phyloP scores from a whole-genome alignment of 2,797 vertebrate genomes.

The Muraenolepis orangiensis region DNA sequence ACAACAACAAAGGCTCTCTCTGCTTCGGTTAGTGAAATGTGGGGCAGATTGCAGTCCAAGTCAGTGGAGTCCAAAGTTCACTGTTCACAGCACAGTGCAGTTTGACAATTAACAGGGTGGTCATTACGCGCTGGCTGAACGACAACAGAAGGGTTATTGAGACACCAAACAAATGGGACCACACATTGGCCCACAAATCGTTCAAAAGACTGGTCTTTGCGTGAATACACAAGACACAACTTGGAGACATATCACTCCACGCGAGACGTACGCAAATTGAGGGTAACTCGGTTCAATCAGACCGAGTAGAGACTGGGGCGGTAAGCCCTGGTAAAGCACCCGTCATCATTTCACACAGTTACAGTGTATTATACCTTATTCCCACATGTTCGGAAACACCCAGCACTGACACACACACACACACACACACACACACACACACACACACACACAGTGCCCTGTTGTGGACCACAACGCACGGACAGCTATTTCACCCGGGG shows the following conservation, averaged over 20 bases:
- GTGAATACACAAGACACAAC: background rate
- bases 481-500: slow-evolving; percentile 51
- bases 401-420: slow-evolving; percentile 24
- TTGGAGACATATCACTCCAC: background rate
- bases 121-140: background rate
- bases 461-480: slow-evolving; percentile 55
- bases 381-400: slow-evolving; percentile 38
- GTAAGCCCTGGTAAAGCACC: background rate
- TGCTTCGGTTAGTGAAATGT: background rate
- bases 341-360: slow-evolving; percentile 19
- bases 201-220: background rate
- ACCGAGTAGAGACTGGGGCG: background rate
- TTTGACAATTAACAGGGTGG: background rate
- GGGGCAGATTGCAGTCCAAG: background rate
- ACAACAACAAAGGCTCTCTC: background rate
- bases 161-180: background rate
- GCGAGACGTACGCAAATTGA: background rate
- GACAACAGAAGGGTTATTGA: background rate
- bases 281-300: background rate
- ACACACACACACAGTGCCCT: slow-evolving; percentile 30
- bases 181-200: background rate
- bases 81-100: background rate
- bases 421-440: slow-evolving; percentile 41
- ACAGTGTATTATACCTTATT: slow-evolving; percentile 18
- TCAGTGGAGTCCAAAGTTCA: background rate